Evolutionary conservation across 1,140 invertebrate genomes (phyloP).

Genomic region (Drosophila auraria): DNA sequence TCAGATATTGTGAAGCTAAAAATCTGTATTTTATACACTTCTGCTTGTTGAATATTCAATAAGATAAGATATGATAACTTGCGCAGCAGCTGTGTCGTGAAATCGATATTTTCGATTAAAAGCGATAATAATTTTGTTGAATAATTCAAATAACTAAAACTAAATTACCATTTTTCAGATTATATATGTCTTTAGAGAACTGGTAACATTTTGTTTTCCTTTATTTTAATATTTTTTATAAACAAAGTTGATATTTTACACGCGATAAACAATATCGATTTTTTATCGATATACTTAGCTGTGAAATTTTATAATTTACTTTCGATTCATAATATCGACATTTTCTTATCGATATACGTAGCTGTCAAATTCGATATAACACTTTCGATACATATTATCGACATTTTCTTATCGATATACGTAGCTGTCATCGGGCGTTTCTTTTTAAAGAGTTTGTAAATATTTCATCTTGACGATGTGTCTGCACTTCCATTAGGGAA

Average conservation of each 20-base stretch:
- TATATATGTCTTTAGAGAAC: too few species aligned
- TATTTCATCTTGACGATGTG: constrained; percentile 51
- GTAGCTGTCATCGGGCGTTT: neutral
- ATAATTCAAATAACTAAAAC: neutral
- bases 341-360: neutral
- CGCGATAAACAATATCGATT: too few species aligned
- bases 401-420: too few species aligned
- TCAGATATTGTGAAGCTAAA: constrained; percentile 1
- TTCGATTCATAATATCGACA: neutral
- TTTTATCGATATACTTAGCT: neutral
- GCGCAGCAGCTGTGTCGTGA: neutral
- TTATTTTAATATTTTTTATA: neutral
- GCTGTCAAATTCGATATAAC: too few species aligned
- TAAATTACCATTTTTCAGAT: too few species aligned
- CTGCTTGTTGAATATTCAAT: neutral
- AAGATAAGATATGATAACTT: neutral
- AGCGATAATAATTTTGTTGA: too few species aligned
- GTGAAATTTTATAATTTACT: too few species aligned
- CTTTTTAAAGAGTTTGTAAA: constrained; percentile 13
- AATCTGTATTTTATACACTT: constrained; percentile 10
- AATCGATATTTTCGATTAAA: neutral
- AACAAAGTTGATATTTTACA: neutral
- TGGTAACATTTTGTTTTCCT: too few species aligned
- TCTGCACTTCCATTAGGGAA: constrained; percentile 22
- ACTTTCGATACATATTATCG: too few species aligned